These are phyloP conservation scores for Mechanitis messenoides DNA, from an alignment of 2,888 invertebrate species.

Conservation along the genomic window DNA sequence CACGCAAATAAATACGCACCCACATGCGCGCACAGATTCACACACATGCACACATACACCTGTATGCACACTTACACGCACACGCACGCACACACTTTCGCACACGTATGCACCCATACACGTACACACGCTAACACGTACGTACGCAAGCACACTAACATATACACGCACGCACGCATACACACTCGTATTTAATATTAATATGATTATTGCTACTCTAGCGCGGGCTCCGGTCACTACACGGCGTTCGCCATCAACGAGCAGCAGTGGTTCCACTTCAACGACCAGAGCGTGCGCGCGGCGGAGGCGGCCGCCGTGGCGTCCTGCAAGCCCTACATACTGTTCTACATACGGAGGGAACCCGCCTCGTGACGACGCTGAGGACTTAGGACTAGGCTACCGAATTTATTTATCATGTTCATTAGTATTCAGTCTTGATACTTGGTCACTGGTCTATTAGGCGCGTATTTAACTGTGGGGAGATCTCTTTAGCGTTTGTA, in stretches of 20 bases:
- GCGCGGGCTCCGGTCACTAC: conserved; percentile 90
- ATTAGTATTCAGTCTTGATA: conserved; percentile 1
- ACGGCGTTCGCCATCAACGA: conserved; percentile 89
- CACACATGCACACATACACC: background rate
- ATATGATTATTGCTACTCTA: conserved; percentile 47
- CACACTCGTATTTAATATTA: too few species aligned
- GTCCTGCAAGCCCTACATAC: conserved; percentile 88
- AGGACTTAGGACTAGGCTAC: background rate
- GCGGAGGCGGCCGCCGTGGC: conserved; percentile 81
- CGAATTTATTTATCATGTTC: conserved; percentile 4
- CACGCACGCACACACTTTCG: too few species aligned
- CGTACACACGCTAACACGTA: too few species aligned
- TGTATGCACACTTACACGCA: background rate
- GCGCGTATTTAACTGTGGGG: too few species aligned
- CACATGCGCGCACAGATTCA: too few species aligned
- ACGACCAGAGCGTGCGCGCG: conserved; percentile 88
- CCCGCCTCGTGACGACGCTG: conserved; percentile 45
- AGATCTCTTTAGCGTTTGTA: too few species aligned
- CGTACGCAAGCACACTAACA: too few species aligned
- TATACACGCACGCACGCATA: background rate
- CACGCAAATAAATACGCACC: too few species aligned
- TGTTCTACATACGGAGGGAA: conserved; percentile 88
- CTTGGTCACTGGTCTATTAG: background rate
- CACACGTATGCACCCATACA: too few species aligned
- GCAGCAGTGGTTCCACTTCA: conserved; percentile 90